A percentile compares a stretch with the other conserved stretches of the same genome.
Conservation (phyloP, 2,113 vertebrate genomes). For the Arvicanthis niloticus region DNA sequence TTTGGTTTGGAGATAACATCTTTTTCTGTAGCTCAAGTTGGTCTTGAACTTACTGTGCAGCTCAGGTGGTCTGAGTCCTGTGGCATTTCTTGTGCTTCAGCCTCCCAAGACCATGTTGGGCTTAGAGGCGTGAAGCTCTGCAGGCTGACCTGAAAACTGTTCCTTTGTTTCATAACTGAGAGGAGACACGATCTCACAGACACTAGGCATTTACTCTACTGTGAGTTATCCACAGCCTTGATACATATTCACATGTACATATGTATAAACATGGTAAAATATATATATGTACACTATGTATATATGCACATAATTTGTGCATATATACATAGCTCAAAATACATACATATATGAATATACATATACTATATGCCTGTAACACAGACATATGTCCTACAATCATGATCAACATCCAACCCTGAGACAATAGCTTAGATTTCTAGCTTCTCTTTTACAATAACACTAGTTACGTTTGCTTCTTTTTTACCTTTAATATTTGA, state of each 20-base stretch:
- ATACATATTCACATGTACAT: background rate
- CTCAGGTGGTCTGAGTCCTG: background rate
- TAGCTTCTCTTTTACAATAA: constrained; percentile 23
- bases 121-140: background rate
- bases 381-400: background rate
- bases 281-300: background rate
- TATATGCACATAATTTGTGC: background rate
- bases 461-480: background rate
- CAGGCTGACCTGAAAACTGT: background rate
- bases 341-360: background rate
- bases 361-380: background rate
- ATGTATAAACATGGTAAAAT: background rate
- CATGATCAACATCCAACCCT: background rate
- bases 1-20: background rate
- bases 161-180: background rate
- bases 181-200: background rate
- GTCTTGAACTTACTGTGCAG: background rate
- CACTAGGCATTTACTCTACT: background rate
- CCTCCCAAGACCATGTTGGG: background rate
- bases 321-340: background rate
- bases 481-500: background rate
- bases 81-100: no score
- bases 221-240: background rate
- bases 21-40: background rate
- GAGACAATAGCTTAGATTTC: background rate